Evolutionary conservation across 2,888 invertebrate genomes (phyloP).

Genomic region (Ochropleura plecta): DNA sequence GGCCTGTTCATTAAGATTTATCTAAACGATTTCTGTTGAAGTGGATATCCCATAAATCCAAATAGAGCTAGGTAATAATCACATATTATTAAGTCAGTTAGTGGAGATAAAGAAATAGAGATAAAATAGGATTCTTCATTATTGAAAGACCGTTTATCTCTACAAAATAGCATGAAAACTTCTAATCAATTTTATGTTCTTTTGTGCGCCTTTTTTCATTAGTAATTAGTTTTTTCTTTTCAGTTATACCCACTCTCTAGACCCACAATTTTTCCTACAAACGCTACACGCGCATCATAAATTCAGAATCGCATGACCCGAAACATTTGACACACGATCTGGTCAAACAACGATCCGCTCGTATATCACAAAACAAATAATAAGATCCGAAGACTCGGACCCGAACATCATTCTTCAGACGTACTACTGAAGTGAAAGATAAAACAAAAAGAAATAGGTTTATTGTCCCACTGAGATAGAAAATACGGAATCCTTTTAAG

Average conservation of each 20-base stretch:
- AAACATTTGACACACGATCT: slow-evolving; percentile 61
- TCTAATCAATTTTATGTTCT: background rate
- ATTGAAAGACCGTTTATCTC: no score
- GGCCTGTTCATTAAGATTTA: slow-evolving; percentile 45
- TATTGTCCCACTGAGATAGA: slow-evolving; percentile 79
- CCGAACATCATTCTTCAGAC: slow-evolving; percentile 69
- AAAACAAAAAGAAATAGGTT: slow-evolving; percentile 81
- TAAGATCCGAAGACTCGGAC: slow-evolving; percentile 62
- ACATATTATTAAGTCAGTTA: slow-evolving; percentile 10
- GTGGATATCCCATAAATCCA: slow-evolving; percentile 16
- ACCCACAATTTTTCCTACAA: background rate
- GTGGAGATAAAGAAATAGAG: background rate
- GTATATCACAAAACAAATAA: slow-evolving; percentile 69
- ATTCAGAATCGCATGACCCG: slow-evolving; percentile 47
- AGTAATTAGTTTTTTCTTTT: background rate
- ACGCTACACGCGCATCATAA: slow-evolving; percentile 9
- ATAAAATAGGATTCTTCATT: no score
- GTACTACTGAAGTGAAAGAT: slow-evolving; percentile 73
- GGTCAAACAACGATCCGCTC: slow-evolving; percentile 56
- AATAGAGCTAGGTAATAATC: slow-evolving; percentile 18
- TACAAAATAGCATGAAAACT: background rate
- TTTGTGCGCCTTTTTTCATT: no score
- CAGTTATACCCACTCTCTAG: background rate
- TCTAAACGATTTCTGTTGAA: slow-evolving; percentile 18
- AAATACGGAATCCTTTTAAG: slow-evolving; percentile 80